Conservation (phyloP, 1,140 invertebrate genomes). For the Ceratina calcarata region DNA sequence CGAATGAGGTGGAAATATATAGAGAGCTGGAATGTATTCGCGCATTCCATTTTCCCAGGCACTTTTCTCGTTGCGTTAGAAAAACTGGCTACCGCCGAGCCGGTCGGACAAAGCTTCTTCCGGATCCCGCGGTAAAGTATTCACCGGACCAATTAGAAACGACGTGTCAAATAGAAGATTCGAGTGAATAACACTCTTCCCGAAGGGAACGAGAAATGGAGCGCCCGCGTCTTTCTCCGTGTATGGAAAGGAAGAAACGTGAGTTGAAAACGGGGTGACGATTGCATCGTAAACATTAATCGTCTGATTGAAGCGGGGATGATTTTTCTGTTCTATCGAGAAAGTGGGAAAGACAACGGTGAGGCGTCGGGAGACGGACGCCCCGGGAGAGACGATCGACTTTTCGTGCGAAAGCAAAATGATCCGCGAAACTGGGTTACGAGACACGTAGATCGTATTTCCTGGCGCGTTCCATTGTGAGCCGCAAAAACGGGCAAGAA, state of each 20-base stretch:
- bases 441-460: constrained; percentile 51
- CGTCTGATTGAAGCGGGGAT: neutral
- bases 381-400: constrained; percentile 27
- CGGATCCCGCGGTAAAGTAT: constrained; percentile 31
- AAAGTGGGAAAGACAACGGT: neutral
- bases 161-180: constrained; percentile 51
- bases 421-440: constrained; percentile 47
- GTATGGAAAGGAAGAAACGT: no score
- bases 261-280: constrained; percentile 5
- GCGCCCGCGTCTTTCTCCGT: no score
- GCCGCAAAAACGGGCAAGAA: constrained; percentile 31
- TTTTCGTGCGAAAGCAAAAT: constrained; percentile 36
- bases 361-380: constrained; percentile 2
- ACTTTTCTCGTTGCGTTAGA: constrained; percentile 19
- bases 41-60: constrained; percentile 34
- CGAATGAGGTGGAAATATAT: constrained; percentile 7
- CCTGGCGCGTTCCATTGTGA: constrained; percentile 37
- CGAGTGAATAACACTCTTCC: constrained; percentile 29
- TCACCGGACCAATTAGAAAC: constrained; percentile 51
- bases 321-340: neutral
- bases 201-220: no score
- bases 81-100: neutral
- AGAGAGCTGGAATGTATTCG: constrained; percentile 9
- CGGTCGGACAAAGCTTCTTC: constrained; percentile 31
- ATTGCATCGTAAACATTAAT: constrained; percentile 27